phyloP scores from a whole-genome alignment of 2,888 invertebrate genomes.

The Acleris literana region DNA sequence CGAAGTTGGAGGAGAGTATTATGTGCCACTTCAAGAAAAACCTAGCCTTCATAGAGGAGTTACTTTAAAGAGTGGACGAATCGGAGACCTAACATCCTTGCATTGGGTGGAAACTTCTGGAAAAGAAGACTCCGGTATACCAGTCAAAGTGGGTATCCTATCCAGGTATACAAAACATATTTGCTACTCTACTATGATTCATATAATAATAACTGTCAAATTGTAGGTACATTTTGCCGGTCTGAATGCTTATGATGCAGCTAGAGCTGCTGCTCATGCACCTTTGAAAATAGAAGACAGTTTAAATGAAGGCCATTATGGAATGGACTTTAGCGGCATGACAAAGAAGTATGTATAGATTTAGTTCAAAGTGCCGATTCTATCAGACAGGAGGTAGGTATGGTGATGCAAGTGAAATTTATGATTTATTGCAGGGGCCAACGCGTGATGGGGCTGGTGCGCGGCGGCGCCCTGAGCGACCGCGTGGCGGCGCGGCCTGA shows the following conservation, averaged over 20 bases:
- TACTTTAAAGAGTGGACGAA: conserved; percentile 42
- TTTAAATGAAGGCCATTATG: conserved; percentile 44
- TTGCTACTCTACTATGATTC: conserved; percentile 4
- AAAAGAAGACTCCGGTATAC: conserved; percentile 42
- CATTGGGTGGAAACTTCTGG: conserved; percentile 51
- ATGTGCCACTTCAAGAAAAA: conserved; percentile 30
- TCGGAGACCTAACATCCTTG: conserved; percentile 52
- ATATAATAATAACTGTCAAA: too few relatives aligned
- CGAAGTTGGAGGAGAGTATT: conserved; percentile 50
- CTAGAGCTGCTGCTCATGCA: conserved; percentile 49
- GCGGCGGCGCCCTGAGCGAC: conserved; percentile 78
- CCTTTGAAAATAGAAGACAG: conserved; percentile 19
- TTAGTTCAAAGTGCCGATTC: not conserved
- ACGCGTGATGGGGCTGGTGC: conserved; percentile 86
- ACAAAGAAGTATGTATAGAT: conserved; percentile 50
- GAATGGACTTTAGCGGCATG: conserved; percentile 69
- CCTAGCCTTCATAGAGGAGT: conserved; percentile 30
- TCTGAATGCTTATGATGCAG: conserved; percentile 49
- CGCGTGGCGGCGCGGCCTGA: conserved; percentile 77
- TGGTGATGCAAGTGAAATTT: not conserved
- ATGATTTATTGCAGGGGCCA: conserved; percentile 62
- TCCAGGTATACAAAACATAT: not conserved
- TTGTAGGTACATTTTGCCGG: conserved; percentile 53
- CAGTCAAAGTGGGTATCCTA: conserved; percentile 54
- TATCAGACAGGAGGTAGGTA: too few relatives aligned